Evolutionary conservation across 2,797 vertebrate species (phyloP), one percentile per base, ranked within the genome.

Genomic region (Esox masquinongy): DNA sequence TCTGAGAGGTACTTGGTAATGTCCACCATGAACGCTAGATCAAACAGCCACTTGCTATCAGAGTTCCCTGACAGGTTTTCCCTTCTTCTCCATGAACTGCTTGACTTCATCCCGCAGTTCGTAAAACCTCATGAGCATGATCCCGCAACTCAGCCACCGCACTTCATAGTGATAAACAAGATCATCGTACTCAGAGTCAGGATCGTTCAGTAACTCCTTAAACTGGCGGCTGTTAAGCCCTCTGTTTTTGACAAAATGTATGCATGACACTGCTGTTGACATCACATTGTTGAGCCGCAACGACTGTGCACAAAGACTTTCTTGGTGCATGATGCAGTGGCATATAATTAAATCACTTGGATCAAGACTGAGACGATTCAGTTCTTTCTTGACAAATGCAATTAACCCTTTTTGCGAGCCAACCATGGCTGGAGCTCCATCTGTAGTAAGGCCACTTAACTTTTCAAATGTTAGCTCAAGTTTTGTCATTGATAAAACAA

Each of bases 321-420:
- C 82, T 74, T 82, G 82, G 66, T 83, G 80, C 64, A 77, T 75
- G 31, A 80, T 79, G 29, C 80, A 82, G 72, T 82, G 76, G 39
- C 72, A 85, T 77, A 80, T 6, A 79, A 83, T 51, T 51, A 82
- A 82, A 72, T 83, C 76, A 85, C 53, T 76, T 72, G 74, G 70
- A 77, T 84, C 68, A 8, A 82, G 70, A 74, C 68, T 83, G 34
- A 76, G 82, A 71, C 6, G 16, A 72, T 43, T 77, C 19, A 74
- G 51, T 83, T 84, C 49, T 77, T 80, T 87, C 72, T 80, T 82
- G 56, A 81, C 73, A 3, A 78, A 53, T 76, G 80, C 72, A 63
- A 26, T 73, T 49, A 79, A 81, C 49, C 71, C 51, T 26, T 80
- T 81, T 73, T 84, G 73, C 0, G 26, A 4, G 51, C 49, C 73